phyloP scores from a whole-genome alignment of 2,113 vertebrate species.

The Hoplias malabaricus region DNA sequence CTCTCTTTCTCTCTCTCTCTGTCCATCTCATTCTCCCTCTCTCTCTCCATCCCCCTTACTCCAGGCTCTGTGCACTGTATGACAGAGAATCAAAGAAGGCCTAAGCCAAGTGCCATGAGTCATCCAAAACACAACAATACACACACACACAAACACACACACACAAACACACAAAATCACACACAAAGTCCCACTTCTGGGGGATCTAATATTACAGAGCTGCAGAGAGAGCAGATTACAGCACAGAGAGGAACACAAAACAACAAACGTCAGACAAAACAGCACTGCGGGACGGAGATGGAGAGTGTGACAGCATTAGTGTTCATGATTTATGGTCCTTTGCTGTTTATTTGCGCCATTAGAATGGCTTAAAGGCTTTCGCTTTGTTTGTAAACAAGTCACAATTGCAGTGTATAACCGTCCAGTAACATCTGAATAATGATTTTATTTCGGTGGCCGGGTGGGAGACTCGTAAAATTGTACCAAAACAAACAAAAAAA shows the following conservation, averaged over 20 bases:
- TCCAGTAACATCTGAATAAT: neutral
- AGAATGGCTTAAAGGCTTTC: neutral
- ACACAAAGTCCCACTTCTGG: slow-evolving; percentile 18
- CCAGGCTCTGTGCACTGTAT: slow-evolving; percentile 13
- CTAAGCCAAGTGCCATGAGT: slow-evolving; percentile 27
- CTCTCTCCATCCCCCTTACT: slow-evolving; percentile 9
- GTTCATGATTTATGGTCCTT: neutral
- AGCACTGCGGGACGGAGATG: neutral
- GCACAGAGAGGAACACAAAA: neutral
- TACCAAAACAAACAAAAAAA: neutral
- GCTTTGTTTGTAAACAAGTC: neutral
- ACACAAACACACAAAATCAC: slow-evolving; percentile 15
- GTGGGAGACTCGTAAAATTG: neutral
- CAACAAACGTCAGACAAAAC: neutral
- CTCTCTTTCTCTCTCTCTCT: too few relatives aligned
- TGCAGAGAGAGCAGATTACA: slow-evolving; percentile 14
- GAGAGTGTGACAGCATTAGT: neutral
- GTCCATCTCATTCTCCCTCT: too few relatives aligned
- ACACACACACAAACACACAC: neutral
- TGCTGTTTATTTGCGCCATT: neutral
- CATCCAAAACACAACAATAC: slow-evolving; percentile 15
- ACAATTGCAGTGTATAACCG: neutral
- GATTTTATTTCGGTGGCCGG: neutral
- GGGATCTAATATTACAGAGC: neutral
- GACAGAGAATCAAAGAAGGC: slow-evolving; percentile 10